Evolutionary conservation across 1,140 invertebrate genomes (phyloP).

Genomic region (Zaprionus gabonicus): DNA sequence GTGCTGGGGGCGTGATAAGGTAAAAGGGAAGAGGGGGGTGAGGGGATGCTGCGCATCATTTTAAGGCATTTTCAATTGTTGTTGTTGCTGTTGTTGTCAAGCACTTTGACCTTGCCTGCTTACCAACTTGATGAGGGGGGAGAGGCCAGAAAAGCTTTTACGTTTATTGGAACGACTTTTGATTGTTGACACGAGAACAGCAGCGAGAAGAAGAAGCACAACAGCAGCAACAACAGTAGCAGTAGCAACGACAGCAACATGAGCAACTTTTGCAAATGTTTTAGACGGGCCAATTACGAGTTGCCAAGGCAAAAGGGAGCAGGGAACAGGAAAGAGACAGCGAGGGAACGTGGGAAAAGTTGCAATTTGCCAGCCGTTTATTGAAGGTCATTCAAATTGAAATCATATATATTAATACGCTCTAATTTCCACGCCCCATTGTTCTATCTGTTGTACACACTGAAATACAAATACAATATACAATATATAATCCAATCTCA

Average conservation of each 20-base stretch:
- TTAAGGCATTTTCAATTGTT: conserved; percentile 50
- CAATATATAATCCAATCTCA: conserved; percentile 49
- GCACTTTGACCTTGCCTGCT: conserved; percentile 32
- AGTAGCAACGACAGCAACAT: neutral
- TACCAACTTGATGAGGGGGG: conserved; percentile 17
- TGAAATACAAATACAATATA: conserved; percentile 2
- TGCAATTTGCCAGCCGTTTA: conserved; percentile 57
- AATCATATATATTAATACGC: conserved; percentile 73
- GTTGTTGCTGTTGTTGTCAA: conserved; percentile 33
- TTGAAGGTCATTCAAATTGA: conserved; percentile 38
- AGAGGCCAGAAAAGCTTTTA: conserved; percentile 65
- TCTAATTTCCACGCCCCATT: conserved; percentile 71
- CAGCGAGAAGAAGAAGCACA: conserved; percentile 6
- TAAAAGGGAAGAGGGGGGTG: neutral
- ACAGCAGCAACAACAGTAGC: conserved; percentile 1
- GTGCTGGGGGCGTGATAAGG: neutral
- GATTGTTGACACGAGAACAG: conserved; percentile 63
- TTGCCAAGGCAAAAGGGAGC: too few species aligned
- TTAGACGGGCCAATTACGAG: conserved; percentile 45
- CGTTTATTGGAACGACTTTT: conserved; percentile 76
- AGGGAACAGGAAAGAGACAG: neutral
- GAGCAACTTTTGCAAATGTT: conserved; percentile 40
- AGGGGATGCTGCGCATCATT: conserved; percentile 25
- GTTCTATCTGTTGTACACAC: conserved; percentile 41
- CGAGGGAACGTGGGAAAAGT: conserved; percentile 37